Conservation (phyloP, 2,113 vertebrate genomes). For the Ictalurus furcatus region DNA sequence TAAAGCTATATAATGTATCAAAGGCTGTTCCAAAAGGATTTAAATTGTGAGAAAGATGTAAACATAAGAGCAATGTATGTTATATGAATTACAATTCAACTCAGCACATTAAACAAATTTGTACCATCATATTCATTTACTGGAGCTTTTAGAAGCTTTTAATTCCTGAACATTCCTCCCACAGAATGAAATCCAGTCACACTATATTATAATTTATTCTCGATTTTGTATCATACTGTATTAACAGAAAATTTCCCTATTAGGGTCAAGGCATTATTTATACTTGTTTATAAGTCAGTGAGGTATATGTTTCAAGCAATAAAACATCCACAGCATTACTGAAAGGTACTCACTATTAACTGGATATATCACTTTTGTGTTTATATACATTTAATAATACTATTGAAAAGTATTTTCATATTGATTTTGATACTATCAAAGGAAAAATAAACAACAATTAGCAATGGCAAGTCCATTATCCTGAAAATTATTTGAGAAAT, state of each 20-base stretch:
- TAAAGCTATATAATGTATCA: background rate
- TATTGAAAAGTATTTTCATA: background rate
- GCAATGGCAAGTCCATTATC: background rate
- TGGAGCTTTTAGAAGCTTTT: background rate
- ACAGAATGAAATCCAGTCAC: conserved; percentile 6
- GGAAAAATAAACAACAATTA: background rate
- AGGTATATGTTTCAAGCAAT: background rate
- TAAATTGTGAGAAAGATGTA: background rate
- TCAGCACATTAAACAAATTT: background rate
- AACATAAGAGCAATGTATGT: background rate
- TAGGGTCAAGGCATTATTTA: background rate
- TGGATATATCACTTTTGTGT: background rate
- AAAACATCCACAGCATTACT: background rate
- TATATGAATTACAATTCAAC: background rate
- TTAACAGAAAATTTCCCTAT: background rate
- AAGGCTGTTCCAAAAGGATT: background rate
- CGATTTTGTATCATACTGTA: background rate
- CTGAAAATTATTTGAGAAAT: background rate
- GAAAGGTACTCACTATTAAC: background rate
- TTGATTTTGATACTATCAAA: background rate
- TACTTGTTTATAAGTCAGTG: background rate
- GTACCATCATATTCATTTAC: background rate
- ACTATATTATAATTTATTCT: background rate
- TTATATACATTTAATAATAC: background rate
- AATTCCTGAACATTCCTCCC: background rate